Evolutionary conservation across 2,888 invertebrate species (phyloP).

Genomic region (Ischnura elegans): DNA sequence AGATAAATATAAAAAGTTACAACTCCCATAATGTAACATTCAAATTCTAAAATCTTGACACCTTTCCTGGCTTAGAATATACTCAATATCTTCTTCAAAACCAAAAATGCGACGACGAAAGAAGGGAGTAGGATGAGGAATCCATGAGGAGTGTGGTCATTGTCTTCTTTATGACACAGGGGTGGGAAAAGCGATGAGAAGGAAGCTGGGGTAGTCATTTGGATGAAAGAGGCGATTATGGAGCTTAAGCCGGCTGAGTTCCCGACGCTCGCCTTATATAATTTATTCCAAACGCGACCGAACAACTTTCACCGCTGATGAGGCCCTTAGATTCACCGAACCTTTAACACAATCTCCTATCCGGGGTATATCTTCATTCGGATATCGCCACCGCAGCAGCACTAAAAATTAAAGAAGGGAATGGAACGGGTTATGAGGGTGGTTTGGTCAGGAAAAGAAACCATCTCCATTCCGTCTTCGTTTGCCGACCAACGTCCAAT

Average conservation of each 20-base stretch:
- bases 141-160: no score
- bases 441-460: background rate
- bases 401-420: background rate
- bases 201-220: background rate
- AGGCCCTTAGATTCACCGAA: background rate
- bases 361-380: conserved; percentile 27
- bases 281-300: conserved; percentile 40
- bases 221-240: conserved; percentile 36
- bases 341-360: background rate
- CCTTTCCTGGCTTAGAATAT: no score
- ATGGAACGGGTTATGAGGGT: background rate
- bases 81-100: no score
- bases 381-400: conserved; percentile 14
- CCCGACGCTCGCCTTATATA: background rate
- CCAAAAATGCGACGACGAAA: no score
- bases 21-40: no score
- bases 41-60: no score
- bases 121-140: no score
- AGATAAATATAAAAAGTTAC: no score
- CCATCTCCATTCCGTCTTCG: background rate
- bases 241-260: conserved; percentile 1
- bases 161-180: background rate
- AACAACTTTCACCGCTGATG: conserved; percentile 28
- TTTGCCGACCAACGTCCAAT: background rate
- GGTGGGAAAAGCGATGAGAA: background rate